Percentiles rank a stretch among this genome's conserved stretches.
phyloP scores from a whole-genome alignment of 2,113 vertebrate genomes.

The Ovibos moschatus region DNA sequence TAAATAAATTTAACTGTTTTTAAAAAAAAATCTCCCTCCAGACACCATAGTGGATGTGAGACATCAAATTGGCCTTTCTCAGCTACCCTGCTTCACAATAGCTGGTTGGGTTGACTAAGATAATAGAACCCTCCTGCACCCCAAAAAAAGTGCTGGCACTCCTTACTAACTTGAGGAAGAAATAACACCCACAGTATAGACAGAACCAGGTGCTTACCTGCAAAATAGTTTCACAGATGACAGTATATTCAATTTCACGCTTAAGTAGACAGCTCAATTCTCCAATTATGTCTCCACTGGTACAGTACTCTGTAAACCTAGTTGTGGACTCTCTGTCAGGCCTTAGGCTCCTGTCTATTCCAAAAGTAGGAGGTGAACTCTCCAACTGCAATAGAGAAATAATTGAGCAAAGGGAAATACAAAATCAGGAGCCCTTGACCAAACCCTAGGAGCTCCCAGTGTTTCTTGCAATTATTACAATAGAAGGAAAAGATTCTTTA shows the following conservation, averaged over 20 bases:
- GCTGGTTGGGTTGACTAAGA: neutral
- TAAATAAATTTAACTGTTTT: neutral
- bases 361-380: constrained; percentile 50
- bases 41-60: neutral
- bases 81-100: neutral
- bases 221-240: constrained; percentile 62
- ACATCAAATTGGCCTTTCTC: neutral
- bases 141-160: neutral
- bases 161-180: neutral
- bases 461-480: neutral
- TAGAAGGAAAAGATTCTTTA: neutral
- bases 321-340: rapidly evolving
- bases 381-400: constrained; percentile 45
- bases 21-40: neutral
- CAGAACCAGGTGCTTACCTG: constrained; percentile 30
- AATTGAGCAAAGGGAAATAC: neutral
- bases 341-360: neutral
- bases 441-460: neutral
- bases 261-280: constrained; percentile 68
- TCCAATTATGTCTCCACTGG: constrained; percentile 61
- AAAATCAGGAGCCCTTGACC: neutral
- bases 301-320: constrained; percentile 49
- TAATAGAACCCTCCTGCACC: neutral
- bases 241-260: constrained; percentile 30
- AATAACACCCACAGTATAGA: neutral